phyloP scores from a whole-genome alignment of 2,888 invertebrate species.

The Polyommatus iphigenia region DNA sequence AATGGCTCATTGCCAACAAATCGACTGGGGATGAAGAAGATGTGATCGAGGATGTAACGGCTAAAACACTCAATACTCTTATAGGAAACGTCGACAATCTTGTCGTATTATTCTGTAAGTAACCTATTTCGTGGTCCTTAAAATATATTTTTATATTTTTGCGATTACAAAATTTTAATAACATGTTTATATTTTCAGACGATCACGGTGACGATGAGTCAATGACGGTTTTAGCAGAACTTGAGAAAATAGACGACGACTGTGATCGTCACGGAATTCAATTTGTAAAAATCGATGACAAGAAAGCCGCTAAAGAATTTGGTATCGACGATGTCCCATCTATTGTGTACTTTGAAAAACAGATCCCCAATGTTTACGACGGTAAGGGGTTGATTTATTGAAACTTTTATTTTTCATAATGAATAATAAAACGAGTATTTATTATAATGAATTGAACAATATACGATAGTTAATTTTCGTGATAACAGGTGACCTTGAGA shows the following conservation, averaged over 20 bases:
- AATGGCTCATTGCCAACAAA: constrained; percentile 96
- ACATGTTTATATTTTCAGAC: constrained; percentile 78
- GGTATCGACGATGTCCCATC: constrained; percentile 92
- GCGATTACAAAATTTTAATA: background rate
- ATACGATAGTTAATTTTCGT: constrained; percentile 21
- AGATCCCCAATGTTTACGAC: constrained; percentile 95
- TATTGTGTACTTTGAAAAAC: constrained; percentile 95
- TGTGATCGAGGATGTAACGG: constrained; percentile 96
- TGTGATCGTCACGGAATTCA: constrained; percentile 95
- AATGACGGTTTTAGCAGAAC: constrained; percentile 89
- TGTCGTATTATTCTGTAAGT: constrained; percentile 95
- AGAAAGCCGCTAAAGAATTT: constrained; percentile 89
- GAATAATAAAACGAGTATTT: background rate
- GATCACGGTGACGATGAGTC: constrained; percentile 94
- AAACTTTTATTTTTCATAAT: background rate
- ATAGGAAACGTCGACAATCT: constrained; percentile 94
- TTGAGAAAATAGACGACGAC: constrained; percentile 96
- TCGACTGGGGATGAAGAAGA: constrained; percentile 96
- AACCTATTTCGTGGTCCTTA: background rate
- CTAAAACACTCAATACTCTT: constrained; percentile 91
- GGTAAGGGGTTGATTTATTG: constrained; percentile 70
- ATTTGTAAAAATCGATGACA: constrained; percentile 95
- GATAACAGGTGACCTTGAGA: constrained; percentile 86
- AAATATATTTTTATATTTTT: background rate
- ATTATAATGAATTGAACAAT: background rate